Evolutionary conservation across 2,797 vertebrate species (phyloP).

Genomic region (Lacerta agilis): DNA sequence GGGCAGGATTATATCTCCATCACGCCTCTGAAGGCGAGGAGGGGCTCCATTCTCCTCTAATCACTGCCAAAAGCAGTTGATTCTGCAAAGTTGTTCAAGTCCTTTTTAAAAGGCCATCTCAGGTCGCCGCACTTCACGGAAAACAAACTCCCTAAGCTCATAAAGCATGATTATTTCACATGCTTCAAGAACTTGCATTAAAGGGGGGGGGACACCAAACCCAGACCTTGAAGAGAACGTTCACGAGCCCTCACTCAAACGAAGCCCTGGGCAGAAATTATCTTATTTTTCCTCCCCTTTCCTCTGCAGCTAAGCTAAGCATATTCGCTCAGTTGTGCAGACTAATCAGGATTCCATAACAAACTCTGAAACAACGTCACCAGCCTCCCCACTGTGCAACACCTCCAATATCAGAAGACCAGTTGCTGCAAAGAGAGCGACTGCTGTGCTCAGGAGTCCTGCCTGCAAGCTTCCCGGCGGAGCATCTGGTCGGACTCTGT

Average conservation of each 20-base stretch:
- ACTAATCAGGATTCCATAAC: background rate
- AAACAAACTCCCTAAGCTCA: background rate
- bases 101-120: background rate
- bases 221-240: background rate
- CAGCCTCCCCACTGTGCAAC: background rate
- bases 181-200: background rate
- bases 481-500: background rate
- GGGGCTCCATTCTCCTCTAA: too few relatives aligned
- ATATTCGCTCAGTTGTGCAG: background rate
- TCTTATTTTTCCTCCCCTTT: background rate
- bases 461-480: too few relatives aligned
- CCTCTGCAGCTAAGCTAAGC: background rate
- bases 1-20: too few relatives aligned
- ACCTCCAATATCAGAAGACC: too few relatives aligned
- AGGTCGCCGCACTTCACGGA: background rate
- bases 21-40: too few relatives aligned
- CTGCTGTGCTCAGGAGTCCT: too few relatives aligned
- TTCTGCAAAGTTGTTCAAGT: background rate
- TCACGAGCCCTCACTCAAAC: background rate
- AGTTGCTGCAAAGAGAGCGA: too few relatives aligned
- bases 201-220: background rate
- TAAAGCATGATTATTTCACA: background rate
- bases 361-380: background rate
- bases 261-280: background rate
- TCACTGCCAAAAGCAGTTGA: background rate